Evolutionary conservation across 2,888 invertebrate species (phyloP), one percentile per base, ranked within the genome.

Genomic region (Diplolepis rosae): DNA sequence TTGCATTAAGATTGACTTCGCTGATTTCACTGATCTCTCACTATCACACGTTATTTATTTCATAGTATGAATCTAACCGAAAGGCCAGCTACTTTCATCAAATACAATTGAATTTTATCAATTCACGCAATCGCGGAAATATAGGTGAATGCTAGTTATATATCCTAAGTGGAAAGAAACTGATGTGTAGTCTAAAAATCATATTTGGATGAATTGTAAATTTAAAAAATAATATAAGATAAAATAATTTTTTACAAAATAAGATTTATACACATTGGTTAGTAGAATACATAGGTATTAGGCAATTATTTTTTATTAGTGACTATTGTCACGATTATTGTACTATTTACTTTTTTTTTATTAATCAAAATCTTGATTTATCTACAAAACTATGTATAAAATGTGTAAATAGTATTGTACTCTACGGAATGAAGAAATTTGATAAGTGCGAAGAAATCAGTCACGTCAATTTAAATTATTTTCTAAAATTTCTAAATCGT

Each of bases 151-250:
- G 18, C 18, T 45, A 45, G 18, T 2, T 45, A 0, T 18, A 45
- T 45, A 7, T 3, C 18, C 15, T 9, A 18, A 9, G 18, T 2
- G 15, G 45, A 2, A 45, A 18, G 18, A 15, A 45, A 71, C 69
- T 48, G 39, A 50, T 54, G 39, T 50, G 51, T 13, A 45, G 18
- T 18, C 7, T 9, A 45, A 45, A 7, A 45, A 45, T 50, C 45
- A 28, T 22, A 39, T 32, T 70, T 42, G 51, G 51, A 51, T 54
- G 13, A 65, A 22, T 27, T 61, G 35, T 61, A 61, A 61, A 61
- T 32, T 61, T 13, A 61, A 61, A 35, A n/a, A 35, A 35, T 18
- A 52, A 35, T 35, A 22, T 35, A 56, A 61, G 35, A 35, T 45
- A 45, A 45, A 45, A 18, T 45, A 45, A 45, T 45, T 45, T 45